Percentiles rank a stretch among this genome's conserved stretches.
Evolutionary conservation across 2,888 invertebrate genomes (phyloP).

Genomic region (Napeogenes inachia): DNA sequence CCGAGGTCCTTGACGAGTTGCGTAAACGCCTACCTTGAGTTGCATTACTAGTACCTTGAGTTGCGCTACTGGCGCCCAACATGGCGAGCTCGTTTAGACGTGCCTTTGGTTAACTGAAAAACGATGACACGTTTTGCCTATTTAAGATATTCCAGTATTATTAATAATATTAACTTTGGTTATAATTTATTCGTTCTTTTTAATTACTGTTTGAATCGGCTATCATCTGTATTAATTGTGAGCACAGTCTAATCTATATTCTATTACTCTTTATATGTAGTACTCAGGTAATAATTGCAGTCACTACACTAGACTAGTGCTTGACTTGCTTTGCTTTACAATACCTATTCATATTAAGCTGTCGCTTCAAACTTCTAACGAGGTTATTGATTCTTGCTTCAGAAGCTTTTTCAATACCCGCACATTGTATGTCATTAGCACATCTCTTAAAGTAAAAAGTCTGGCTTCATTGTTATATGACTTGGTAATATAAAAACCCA

Average conservation of each 20-base stretch:
- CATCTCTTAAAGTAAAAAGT: constrained; percentile 34
- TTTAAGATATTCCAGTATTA: constrained; percentile 23
- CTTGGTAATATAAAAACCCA: constrained; percentile 17
- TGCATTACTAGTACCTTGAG: constrained; percentile 58
- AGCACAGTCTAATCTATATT: too few species aligned
- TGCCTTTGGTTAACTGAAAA: constrained; percentile 34
- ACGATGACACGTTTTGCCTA: constrained; percentile 38
- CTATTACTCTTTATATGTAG: too few species aligned
- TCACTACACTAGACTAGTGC: too few species aligned
- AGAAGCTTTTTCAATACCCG: constrained; percentile 39
- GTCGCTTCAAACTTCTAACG: constrained; percentile 16
- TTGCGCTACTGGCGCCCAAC: constrained; percentile 54
- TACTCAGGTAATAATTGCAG: too few species aligned
- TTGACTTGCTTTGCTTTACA: too few species aligned
- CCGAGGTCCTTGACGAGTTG: constrained; percentile 48
- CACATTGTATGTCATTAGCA: constrained; percentile 35
- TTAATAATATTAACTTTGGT: too few species aligned
- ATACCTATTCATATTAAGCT: constrained; percentile 18
- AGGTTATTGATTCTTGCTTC: constrained; percentile 36
- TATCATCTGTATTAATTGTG: too few species aligned
- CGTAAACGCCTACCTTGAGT: constrained; percentile 62
- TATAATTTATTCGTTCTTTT: too few species aligned
- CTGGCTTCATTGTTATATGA: constrained; percentile 33
- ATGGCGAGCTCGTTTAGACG: constrained; percentile 40
- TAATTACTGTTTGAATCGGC: too few species aligned